Percentiles rank a stretch among this genome's conserved stretches.
phyloP scores from a whole-genome alignment of 2,888 invertebrate species.

The Globia sparganii region DNA sequence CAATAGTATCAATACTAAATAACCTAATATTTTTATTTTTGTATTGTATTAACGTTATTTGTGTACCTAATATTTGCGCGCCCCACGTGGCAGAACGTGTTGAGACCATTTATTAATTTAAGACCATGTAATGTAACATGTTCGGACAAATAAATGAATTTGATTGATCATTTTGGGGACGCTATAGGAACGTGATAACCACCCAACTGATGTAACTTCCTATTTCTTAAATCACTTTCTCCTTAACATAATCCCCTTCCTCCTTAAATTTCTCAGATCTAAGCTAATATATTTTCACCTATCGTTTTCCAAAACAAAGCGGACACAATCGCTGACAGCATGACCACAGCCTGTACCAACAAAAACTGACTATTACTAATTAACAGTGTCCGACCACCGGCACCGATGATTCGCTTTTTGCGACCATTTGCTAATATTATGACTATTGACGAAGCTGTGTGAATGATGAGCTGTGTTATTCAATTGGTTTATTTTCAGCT shows the following conservation, averaged over 20 bases:
- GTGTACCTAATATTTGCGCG: no score
- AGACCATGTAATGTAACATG: no score
- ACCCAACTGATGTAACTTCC: neutral
- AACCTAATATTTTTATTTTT: no score
- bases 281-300: neutral
- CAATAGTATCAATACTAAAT: no score
- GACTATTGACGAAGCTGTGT: constrained; percentile 29
- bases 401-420: constrained; percentile 65
- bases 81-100: no score
- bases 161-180: neutral
- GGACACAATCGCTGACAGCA: constrained; percentile 35
- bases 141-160: no score
- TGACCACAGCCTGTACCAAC: constrained; percentile 18
- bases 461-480: constrained; percentile 14
- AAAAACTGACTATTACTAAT: constrained; percentile 63
- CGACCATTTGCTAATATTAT: constrained; percentile 38
- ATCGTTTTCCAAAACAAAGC: neutral
- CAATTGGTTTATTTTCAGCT: constrained; percentile 5
- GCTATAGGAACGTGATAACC: neutral
- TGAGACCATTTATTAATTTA: no score
- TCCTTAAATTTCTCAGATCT: neutral
- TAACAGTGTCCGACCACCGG: constrained; percentile 60
- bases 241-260: neutral
- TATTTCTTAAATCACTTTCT: neutral
- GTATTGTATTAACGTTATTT: no score